phyloP scores from a whole-genome alignment of 2,888 invertebrate genomes.

The Parnassius mnemosyne region DNA sequence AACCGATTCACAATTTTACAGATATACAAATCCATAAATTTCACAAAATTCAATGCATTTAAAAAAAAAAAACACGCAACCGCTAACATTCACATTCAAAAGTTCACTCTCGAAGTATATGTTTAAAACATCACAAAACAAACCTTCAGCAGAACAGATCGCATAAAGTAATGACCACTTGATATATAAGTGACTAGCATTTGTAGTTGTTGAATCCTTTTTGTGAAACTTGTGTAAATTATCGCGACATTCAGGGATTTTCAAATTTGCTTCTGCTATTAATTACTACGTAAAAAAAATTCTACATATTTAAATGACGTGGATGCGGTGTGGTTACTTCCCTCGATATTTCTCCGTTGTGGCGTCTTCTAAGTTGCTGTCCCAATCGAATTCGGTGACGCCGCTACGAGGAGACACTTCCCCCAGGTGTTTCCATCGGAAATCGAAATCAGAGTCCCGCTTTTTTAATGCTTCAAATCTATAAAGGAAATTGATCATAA shows the following conservation, averaged over 20 bases:
- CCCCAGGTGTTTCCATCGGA: constrained; percentile 91
- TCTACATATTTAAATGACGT: neutral
- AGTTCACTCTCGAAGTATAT: neutral
- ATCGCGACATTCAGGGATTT: too few relatives aligned
- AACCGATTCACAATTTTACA: constrained; percentile 9
- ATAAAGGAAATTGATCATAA: constrained; percentile 33
- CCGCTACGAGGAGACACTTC: constrained; percentile 87
- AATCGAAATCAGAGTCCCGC: constrained; percentile 89
- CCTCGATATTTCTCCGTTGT: constrained; percentile 73
- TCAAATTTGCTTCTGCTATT: too few relatives aligned
- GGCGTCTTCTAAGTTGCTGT: constrained; percentile 88
- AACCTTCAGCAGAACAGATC: neutral
- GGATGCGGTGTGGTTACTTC: constrained; percentile 48
- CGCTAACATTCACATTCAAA: neutral
- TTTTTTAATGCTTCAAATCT: constrained; percentile 90
- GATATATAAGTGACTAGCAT: constrained; percentile 13
- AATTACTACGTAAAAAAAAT: neutral
- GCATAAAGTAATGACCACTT: constrained; percentile 1
- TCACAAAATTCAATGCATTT: neutral
- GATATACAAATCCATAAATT: neutral
- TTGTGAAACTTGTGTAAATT: neutral
- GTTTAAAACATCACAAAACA: neutral
- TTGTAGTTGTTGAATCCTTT: neutral
- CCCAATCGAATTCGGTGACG: constrained; percentile 94
- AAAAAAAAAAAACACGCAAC: neutral